Base-by-base conservation (phyloP, 2,888 invertebrate genomes). In the Erebia aethiops region DNA sequence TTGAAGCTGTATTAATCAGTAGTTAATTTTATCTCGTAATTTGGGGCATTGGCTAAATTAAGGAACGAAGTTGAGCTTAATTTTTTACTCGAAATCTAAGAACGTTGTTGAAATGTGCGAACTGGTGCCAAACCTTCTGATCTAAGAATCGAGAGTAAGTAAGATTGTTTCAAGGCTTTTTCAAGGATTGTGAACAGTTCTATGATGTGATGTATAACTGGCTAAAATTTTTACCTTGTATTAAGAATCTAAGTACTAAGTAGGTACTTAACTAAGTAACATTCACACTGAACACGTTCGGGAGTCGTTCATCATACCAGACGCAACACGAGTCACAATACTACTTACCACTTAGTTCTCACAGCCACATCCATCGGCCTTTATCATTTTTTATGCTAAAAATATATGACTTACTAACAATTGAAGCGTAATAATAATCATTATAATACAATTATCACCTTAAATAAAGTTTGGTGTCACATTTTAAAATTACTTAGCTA, bases 281-380 rank as follows among this genome's bases (percentile, higher is more conserved):
- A 63, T 18, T 14, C 67, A 57, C 56, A 58, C 67, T 52, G 41
- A 41, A 69, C 62, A 51, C 56, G 54, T 61, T 60, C 65, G 61
- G 65, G 51, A 62, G 54, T 54, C 61, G 49, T 41, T 52, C 66
- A 67, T 49, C 66, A 67, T 49, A 68, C 63, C 10, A 62, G 3
- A 67, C 54, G 60, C 56, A 49, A 67, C 64, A 8, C 43, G 61
- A 51, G 13, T 41, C 57, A 58, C 63, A 16, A 67, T 46, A 14
- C 35, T 70, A 66, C 69, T 74, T 51, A 51, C 5, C 16, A 9
- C 52, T 16, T 13, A 49, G 4, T 54, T 54, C 54, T 54, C 76
- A 76, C 76, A 76, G 76, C 76, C 76, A 67, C 57, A 56, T 67
- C 67, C 57, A 52, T 67, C 67, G 56, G 69, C 52, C 67, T 46